Evolutionary conservation across 2,888 invertebrate genomes (phyloP).

Genomic region (Rhimphoctona megacephalus): DNA sequence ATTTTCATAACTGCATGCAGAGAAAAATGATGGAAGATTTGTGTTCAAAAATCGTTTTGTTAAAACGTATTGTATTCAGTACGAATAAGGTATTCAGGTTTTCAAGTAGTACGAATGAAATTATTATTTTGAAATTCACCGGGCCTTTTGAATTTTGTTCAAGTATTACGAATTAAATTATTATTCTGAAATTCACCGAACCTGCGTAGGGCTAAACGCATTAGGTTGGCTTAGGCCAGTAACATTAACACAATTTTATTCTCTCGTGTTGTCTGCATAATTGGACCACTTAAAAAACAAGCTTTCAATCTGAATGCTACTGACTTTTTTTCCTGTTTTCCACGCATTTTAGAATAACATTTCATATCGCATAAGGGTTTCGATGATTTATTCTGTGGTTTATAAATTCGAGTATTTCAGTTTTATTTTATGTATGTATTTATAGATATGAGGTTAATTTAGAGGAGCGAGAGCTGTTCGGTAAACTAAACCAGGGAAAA

Average conservation of each 20-base stretch:
- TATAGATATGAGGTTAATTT: slow-evolving; percentile 24
- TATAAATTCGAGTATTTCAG: not conserved
- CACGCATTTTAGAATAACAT: not conserved
- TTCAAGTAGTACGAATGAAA: not conserved
- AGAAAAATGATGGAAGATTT: too few species aligned
- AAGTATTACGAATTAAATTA: too few species aligned
- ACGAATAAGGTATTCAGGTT: too few species aligned
- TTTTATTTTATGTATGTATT: not conserved
- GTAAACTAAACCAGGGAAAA: slow-evolving; percentile 60
- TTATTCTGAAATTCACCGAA: not conserved
- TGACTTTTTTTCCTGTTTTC: not conserved
- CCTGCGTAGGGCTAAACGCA: not conserved
- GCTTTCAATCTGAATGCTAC: slow-evolving; percentile 5
- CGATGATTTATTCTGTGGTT: not conserved
- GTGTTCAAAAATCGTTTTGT: too few species aligned
- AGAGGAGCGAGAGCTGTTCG: slow-evolving; percentile 51
- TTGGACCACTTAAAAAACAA: slow-evolving; percentile 15
- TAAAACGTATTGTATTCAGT: too few species aligned
- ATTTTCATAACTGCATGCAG: not conserved
- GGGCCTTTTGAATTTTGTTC: too few species aligned
- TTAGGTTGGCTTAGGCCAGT: not conserved
- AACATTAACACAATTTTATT: slow-evolving; percentile 8
- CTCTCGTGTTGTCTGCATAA: slow-evolving; percentile 3
- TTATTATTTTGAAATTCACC: not conserved
- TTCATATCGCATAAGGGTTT: not conserved